Percentiles rank a stretch among this genome's conserved stretches.
Conservation (phyloP, 1,140 invertebrate species). For the Berghia stephanieae region DNA sequence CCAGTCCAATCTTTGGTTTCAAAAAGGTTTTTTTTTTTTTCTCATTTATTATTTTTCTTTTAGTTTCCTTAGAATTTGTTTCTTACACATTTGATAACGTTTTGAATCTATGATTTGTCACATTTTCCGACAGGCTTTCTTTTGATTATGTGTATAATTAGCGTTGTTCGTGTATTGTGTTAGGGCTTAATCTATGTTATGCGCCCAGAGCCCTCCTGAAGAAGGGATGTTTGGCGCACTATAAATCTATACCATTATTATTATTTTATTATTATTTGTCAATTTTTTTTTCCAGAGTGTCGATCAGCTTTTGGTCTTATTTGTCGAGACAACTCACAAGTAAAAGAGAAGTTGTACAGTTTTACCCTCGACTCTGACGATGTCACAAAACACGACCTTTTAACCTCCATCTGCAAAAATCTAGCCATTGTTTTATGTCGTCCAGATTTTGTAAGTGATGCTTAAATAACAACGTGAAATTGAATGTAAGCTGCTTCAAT, state of each 20-base stretch:
- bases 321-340: slow-evolving; percentile 76
- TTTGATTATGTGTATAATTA: neutral
- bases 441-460: slow-evolving; percentile 66
- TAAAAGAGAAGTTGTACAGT: slow-evolving; percentile 87
- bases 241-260: no score
- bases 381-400: slow-evolving; percentile 81
- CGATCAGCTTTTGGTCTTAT: slow-evolving; percentile 86
- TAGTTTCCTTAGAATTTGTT: neutral
- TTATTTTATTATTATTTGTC: slow-evolving; percentile 16
- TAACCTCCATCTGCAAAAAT: slow-evolving; percentile 83
- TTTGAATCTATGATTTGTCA: neutral
- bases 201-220: no score
- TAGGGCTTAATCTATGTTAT: no score
- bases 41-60: neutral
- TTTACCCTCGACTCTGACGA: slow-evolving; percentile 80
- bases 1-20: neutral
- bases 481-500: no score
- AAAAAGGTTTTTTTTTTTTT: neutral
- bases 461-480: no score
- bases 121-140: neutral
- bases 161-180: slow-evolving; percentile 37
- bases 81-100: neutral
- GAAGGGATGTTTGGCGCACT: no score
- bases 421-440: slow-evolving; percentile 72
- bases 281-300: slow-evolving; percentile 74